Evolutionary conservation across 2,888 invertebrate genomes (phyloP).

Genomic region (Drosophila phalerata): DNA sequence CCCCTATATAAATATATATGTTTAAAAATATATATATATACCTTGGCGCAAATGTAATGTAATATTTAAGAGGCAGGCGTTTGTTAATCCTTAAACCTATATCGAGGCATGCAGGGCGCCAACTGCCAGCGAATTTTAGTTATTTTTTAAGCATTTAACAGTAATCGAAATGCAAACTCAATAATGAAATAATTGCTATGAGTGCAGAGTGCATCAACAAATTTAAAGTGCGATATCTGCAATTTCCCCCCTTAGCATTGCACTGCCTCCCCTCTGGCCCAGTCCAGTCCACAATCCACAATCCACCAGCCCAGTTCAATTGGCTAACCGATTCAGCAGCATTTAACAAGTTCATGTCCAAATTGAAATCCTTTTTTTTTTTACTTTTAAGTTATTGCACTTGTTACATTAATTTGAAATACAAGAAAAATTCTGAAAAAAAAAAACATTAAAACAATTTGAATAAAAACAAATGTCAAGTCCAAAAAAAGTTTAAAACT

Average conservation of each 20-base stretch:
- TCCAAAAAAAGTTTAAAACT: slow-evolving; percentile 74
- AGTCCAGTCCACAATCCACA: neutral
- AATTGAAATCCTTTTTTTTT: slow-evolving; percentile 29
- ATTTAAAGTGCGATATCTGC: neutral
- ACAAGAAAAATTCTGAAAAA: slow-evolving; percentile 43
- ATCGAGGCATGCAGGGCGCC: slow-evolving; percentile 65
- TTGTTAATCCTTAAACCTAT: slow-evolving; percentile 32
- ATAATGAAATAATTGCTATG: slow-evolving; percentile 28
- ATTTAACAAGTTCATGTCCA: slow-evolving; percentile 61
- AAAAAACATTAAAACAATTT: slow-evolving; percentile 45
- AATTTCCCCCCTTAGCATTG: slow-evolving; percentile 31
- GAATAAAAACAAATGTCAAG: slow-evolving; percentile 45
- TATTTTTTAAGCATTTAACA: slow-evolving; percentile 74
- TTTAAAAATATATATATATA: slow-evolving; percentile 35
- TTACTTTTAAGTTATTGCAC: slow-evolving; percentile 60
- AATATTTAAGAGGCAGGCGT: slow-evolving; percentile 39
- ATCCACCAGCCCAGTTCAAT: slow-evolving; percentile 27
- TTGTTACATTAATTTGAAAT: slow-evolving; percentile 72
- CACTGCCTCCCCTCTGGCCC: slow-evolving; percentile 36
- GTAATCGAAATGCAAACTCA: slow-evolving; percentile 47
- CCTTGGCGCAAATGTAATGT: slow-evolving; percentile 48
- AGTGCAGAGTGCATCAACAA: neutral
- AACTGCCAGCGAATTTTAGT: slow-evolving; percentile 76
- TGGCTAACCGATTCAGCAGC: slow-evolving; percentile 51
- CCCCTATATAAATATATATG: slow-evolving; percentile 22